Evolutionary conservation across 2,888 invertebrate genomes (phyloP), one percentile per base, ranked within the genome.

Genomic region (Temnothorax rugatulus): DNA sequence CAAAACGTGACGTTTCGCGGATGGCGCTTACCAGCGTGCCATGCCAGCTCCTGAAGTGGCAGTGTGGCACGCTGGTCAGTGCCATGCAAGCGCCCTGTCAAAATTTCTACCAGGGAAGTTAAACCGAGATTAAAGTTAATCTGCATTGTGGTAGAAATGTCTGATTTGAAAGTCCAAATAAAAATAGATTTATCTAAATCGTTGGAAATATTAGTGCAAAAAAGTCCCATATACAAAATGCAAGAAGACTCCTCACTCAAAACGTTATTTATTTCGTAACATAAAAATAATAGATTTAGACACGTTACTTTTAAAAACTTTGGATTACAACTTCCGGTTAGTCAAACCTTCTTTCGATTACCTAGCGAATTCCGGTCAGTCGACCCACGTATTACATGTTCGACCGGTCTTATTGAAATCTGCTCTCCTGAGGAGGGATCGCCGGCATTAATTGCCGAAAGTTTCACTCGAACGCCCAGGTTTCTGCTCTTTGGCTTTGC

Each of bases 401-500:
- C 13, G 34, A 47, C 18, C 21, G 13, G 79, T 44, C 63, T 83
- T 83, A 76, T 79, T 68, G 81, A 76, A 79, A 81, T 64, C 11
- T 47, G 79, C 64, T 25, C 52, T 47, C 18, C 44, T 47, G n/a
- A 47, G 25, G 21, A 66, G 41, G 25, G 25, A 66, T 68, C 81
- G 25, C 57, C 50, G 38, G 54, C 81, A 81, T 76, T 83, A 83
- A 83, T 83, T 83, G 82, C n/a, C 82, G n/a, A 81, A 83, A 83
- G 82, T 83, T 83, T 83, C 47, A 68, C 64, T 64, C 81, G 82
- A 66, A 79, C 57, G 25, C 47, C 18, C 7, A 50, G 81, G 81
- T 83, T 83, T 66, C 82, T 83, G 82, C 82, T 59, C 82, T 83
- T 83, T 83, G 82, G 59, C 82, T 83, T 79, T 63, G 81, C 82